Base-by-base conservation (phyloP, 2,113 vertebrate species). In the Excalfactoria chinensis region DNA sequence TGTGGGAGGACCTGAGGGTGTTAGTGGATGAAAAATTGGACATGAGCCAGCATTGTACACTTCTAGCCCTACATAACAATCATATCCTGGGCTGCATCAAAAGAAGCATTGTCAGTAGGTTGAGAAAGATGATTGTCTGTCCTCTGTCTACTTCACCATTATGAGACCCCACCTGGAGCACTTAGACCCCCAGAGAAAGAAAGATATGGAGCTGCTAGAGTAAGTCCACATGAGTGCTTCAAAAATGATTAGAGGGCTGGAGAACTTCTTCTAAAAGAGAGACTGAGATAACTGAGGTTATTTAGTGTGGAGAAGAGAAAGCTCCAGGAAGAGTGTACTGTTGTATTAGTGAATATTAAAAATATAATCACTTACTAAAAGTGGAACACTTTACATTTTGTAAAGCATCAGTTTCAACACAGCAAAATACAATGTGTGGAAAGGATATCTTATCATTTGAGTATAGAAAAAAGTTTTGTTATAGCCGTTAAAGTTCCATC, bases 401-500 rank as follows among this genome's bases (percentile, higher is more conserved):
- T 32, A 37, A 21, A 58, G 22, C 70, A 32, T 73, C 89, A 48
- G 44, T 90, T 96, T 96, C 74, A 95, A 68, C 26, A 58, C 17
- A 82, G 68, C 32, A 88, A 93, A 92, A 85, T 68, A 55, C 26
- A 87, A 6, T 75, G 46, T 59, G n/a, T 77, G 48, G 92, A 86
- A 83, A 95, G 60, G 84, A 62, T 90, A 93, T 78, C 75, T 96
- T 96, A 59, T 82, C 13, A 22, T 0, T 93, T 72, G 89, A 91
- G 67, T 82, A 80, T 41, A 76, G 84, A 82, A 92, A 86, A 96
- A 97, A 93, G 78, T 95, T 96, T 97, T 97, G 63, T 95, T 93
- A 96, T 96, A 97, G n/a, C 84, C 64, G 83, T 96, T 96, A 93
- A 95, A 90, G 75, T 77, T 90, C 74, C 56, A 83, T 92, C 69